Evolutionary conservation across 2,113 vertebrate genomes (phyloP), one percentile per base, ranked within the genome.

Genomic region (Pelvicachromis taeniatus): DNA sequence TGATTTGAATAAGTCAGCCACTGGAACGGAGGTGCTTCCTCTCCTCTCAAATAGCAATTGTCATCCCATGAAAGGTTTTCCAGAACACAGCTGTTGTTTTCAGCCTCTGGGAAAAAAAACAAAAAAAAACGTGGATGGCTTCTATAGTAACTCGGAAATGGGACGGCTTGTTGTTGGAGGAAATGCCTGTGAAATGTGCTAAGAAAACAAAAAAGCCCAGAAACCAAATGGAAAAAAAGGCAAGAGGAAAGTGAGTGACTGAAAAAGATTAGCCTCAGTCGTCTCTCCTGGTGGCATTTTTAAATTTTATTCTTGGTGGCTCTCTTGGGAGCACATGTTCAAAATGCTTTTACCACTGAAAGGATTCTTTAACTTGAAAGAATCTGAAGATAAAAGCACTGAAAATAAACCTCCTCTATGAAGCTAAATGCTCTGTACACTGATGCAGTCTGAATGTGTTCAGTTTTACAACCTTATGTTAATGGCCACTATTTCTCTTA

Each of bases 1-100:
- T 26, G 55, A 83, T 91, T 85, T 91, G 75, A 94, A 87, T 84
- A 81, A 80, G 52, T 84, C 85, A 79, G 83, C 82, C 65, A 75
- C 4, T 77, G 85, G 81, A 91, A 89, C 81, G 4, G 56, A 78
- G 85, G 68, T 35, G 56, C 82, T 29, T 85, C 79, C 50, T 80
- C 85, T 58, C n/a, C 42, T 75, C 73, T 81, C 77, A 85, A 86
- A 87, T 78, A 86, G 55, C 42, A 53, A 75, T 83, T 86, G 85
- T 91, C 70, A 81, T 68, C 53, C 42, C 78, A 78, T 84, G 81
- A 81, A 94, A 79, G 73, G 59, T 48, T 85, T 91, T 84, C 3
- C 79, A 87, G 68, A 91, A 53, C 38, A 68, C 16, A 59, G 63
- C 73, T 86, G 87, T 77, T 82, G 78, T 85, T 80, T 87, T 78